phyloP scores from a whole-genome alignment of 2,888 invertebrate genomes.

The Drosophila dives region DNA sequence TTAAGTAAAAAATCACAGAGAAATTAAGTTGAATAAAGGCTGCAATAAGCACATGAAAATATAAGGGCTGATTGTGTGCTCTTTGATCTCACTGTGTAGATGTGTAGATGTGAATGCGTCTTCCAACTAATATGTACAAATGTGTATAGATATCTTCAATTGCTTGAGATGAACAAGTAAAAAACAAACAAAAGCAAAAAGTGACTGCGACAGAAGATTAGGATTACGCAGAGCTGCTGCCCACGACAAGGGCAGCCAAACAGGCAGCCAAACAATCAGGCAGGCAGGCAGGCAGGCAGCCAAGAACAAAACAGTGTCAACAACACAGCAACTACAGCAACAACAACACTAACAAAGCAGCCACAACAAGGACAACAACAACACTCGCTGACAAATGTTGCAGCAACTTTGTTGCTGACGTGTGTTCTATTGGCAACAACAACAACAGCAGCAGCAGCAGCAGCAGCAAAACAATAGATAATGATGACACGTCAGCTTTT shows the following conservation, averaged over 20 bases:
- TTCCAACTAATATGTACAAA: not conserved
- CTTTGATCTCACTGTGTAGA: not conserved
- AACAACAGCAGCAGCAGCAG: constrained; percentile 22
- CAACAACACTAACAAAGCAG: constrained; percentile 9
- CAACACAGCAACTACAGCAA: constrained; percentile 21
- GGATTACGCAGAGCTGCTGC: constrained; percentile 34
- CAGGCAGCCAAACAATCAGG: constrained; percentile 19
- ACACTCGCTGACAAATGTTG: constrained; percentile 50
- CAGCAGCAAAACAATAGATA: constrained; percentile 67
- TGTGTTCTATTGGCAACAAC: constrained; percentile 35
- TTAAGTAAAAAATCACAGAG: not conserved
- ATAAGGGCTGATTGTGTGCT: not conserved
- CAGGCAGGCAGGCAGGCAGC: constrained; percentile 36
- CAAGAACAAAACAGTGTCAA: constrained; percentile 49
- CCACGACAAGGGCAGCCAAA: constrained; percentile 25
- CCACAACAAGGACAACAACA: constrained; percentile 7
- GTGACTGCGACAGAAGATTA: constrained; percentile 34
- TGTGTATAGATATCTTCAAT: not conserved
- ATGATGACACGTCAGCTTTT: constrained; percentile 79
- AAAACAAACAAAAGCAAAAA: constrained; percentile 4
- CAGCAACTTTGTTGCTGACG: constrained; percentile 67
- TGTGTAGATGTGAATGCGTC: not conserved
- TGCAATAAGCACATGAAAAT: not conserved
- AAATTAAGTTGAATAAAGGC: not conserved
- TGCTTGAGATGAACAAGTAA: constrained; percentile 15